Evolutionary conservation across 2,888 invertebrate genomes (phyloP).

Genomic region (Pachycephus smyrnensis): DNA sequence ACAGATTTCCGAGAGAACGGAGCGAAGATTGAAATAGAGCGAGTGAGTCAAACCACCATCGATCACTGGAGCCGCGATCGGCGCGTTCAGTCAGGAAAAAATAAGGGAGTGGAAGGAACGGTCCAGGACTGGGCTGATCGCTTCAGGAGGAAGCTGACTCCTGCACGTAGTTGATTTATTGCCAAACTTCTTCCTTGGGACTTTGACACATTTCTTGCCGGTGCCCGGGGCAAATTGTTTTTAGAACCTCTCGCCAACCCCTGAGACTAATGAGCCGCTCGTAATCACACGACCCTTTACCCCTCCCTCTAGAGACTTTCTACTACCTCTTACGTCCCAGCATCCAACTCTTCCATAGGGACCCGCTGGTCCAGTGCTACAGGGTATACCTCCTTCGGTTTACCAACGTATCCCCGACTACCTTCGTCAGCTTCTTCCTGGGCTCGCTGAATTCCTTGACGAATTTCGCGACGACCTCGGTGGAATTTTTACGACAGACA

Average conservation of each 20-base stretch:
- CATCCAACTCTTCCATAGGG: neutral
- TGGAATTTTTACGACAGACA: neutral
- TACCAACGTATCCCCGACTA: neutral
- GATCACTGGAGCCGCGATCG: neutral
- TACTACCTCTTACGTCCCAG: neutral
- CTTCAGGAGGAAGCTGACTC: neutral
- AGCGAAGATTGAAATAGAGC: neutral
- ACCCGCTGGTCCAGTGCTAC: neutral
- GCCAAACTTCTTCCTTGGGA: neutral
- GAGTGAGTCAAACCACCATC: neutral
- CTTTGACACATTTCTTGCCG: neutral
- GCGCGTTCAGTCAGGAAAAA: neutral
- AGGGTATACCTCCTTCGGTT: neutral
- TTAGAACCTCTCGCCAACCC: neutral
- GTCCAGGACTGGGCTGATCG: neutral
- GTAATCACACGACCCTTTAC: neutral
- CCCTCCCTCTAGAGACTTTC: too few relatives aligned
- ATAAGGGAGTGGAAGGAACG: neutral
- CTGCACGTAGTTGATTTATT: neutral
- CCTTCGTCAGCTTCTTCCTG: neutral
- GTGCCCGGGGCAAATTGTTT: conserved; percentile 1
- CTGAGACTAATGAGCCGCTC: neutral
- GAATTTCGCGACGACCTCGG: neutral
- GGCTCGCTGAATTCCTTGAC: neutral
- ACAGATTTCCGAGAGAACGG: neutral